phyloP scores from a whole-genome alignment of 2,797 vertebrate genomes.

The Dipus sagitta region DNA sequence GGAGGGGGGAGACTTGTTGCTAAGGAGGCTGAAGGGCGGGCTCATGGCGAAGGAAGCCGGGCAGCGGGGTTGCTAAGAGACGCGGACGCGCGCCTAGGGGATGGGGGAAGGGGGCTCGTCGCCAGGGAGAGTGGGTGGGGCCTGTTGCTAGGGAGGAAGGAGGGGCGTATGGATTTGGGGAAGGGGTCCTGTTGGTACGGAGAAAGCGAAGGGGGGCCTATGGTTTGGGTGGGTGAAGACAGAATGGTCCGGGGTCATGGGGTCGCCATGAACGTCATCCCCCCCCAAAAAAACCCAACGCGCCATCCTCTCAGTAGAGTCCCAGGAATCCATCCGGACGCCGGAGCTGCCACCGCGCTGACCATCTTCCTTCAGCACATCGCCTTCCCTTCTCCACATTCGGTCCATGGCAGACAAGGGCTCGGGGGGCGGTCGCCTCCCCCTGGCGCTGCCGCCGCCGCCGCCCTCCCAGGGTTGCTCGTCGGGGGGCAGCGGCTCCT shows the following conservation, averaged over 20 bases:
- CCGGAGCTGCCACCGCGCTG: slow-evolving; percentile 51
- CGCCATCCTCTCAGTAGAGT: slow-evolving; percentile 65
- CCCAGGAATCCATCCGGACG: slow-evolving; percentile 35
- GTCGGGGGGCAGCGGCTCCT: slow-evolving; percentile 69
- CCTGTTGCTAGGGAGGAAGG: slow-evolving; percentile 52
- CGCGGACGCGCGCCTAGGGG: neutral
- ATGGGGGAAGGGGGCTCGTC: slow-evolving; percentile 44
- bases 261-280: neutral
- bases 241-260: slow-evolving; percentile 1
- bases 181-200: slow-evolving; percentile 30
- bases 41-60: slow-evolving; percentile 27
- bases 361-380: neutral
- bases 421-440: slow-evolving; percentile 77
- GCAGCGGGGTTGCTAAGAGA: slow-evolving; percentile 65
- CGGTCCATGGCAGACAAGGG: slow-evolving; percentile 77
- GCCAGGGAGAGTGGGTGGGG: slow-evolving; percentile 58
- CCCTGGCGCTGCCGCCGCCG: slow-evolving; percentile 78
- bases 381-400: slow-evolving; percentile 1
- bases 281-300: neutral
- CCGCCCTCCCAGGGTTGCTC: slow-evolving; percentile 75
- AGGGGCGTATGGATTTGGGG: slow-evolving; percentile 32
- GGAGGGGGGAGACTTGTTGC: neutral
- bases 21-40: neutral
- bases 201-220: neutral
- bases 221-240: neutral